A percentile compares a stretch with the other conserved stretches of the same genome.
Evolutionary conservation across 2,888 invertebrate genomes (phyloP).

Genomic region (Andricus curvator): DNA sequence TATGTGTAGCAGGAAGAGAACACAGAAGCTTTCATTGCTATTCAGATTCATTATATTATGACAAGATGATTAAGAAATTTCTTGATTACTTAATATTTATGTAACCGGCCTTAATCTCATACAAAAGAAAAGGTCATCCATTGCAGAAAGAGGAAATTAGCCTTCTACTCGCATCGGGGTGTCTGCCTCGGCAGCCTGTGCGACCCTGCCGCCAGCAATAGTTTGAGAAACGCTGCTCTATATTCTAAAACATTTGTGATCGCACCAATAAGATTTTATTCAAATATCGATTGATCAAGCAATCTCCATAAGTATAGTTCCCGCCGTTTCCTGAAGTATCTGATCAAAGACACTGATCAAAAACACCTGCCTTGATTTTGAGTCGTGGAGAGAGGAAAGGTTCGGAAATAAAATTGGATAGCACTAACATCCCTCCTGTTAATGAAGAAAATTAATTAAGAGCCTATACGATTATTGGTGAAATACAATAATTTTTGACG

Average conservation of each 20-base stretch:
- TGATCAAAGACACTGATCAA: not conserved
- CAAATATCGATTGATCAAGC: not conserved
- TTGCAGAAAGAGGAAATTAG: too few species aligned
- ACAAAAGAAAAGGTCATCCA: too few species aligned
- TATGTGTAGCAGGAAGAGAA: not conserved
- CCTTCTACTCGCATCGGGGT: too few species aligned
- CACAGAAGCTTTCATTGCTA: constrained; percentile 8
- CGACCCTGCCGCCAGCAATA: too few species aligned
- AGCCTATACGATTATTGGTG: not conserved
- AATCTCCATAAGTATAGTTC: not conserved
- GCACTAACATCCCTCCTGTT: constrained; percentile 1
- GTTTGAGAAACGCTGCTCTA: too few species aligned
- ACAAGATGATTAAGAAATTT: too few species aligned
- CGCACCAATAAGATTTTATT: not conserved
- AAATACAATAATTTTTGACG: constrained; percentile 31
- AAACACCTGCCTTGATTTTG: not conserved
- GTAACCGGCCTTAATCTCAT: too few species aligned
- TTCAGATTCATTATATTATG: not conserved
- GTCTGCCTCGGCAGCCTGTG: too few species aligned
- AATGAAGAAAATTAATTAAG: constrained; percentile 35
- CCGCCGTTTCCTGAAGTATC: too few species aligned
- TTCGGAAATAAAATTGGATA: constrained; percentile 34
- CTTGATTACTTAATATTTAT: too few species aligned
- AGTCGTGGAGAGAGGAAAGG: not conserved
- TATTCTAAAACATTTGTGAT: not conserved